Conservation (phyloP, 2,113 vertebrate genomes). For the Neoarius graeffei region DNA sequence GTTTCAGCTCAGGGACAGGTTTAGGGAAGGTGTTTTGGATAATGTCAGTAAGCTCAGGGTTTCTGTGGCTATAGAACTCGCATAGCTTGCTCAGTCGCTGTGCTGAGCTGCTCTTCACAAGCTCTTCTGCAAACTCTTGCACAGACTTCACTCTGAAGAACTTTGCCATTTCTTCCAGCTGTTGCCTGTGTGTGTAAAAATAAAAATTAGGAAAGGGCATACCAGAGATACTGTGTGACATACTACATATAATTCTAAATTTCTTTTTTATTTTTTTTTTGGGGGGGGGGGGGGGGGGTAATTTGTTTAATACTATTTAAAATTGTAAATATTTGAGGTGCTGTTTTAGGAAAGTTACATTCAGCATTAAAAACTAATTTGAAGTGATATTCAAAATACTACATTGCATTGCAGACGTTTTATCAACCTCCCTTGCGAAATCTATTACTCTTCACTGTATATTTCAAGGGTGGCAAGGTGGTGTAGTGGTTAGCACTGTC, state of each 20-base stretch:
- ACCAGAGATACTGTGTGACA: not conserved
- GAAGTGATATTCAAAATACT: not conserved
- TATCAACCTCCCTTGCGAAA: not conserved
- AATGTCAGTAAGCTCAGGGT: constrained; percentile 72
- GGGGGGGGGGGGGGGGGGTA: too few species aligned
- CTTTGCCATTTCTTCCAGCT: constrained; percentile 85
- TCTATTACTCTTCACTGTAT: not conserved
- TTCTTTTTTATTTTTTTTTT: too few species aligned
- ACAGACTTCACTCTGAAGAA: constrained; percentile 74
- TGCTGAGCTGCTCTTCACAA: constrained; percentile 76
- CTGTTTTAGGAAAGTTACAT: not conserved
- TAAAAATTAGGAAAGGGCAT: not conserved
- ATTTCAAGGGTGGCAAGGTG: too few species aligned
- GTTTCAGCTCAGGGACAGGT: constrained; percentile 37
- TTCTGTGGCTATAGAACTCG: constrained; percentile 77
- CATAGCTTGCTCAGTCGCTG: constrained; percentile 78
- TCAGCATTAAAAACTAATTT: not conserved
- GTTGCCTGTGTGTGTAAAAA: constrained; percentile 74
- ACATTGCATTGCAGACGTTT: not conserved
- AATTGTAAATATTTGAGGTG: not conserved
- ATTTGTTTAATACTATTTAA: not conserved
- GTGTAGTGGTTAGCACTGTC: too few species aligned
- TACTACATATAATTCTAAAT: not conserved
- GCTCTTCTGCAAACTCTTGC: constrained; percentile 74
- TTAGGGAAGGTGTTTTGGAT: constrained; percentile 66